These are phyloP conservation scores for Pandemis corylana DNA, from an alignment of 2,888 invertebrate species.

Conservation along the genomic window DNA sequence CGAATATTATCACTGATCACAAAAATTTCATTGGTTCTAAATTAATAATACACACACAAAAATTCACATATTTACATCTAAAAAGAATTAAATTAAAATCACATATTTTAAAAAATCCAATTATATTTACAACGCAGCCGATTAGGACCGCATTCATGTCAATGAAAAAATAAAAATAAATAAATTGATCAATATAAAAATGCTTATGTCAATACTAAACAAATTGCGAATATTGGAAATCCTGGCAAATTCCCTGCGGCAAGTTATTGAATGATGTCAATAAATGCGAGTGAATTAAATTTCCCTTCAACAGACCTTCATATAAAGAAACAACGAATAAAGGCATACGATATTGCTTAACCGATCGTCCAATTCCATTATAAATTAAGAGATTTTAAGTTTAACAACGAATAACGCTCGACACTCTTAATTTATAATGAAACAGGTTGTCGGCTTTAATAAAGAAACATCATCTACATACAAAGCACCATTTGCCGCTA, in stretches of 20 bases:
- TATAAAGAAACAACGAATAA: slow-evolving; percentile 50
- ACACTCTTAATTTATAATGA: slow-evolving; percentile 36
- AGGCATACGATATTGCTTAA: slow-evolving; percentile 64
- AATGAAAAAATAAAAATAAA: slow-evolving; percentile 41
- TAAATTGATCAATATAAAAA: slow-evolving; percentile 19
- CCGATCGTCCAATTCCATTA: slow-evolving; percentile 42
- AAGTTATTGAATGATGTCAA: slow-evolving; percentile 51
- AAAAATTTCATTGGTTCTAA: slow-evolving; percentile 70
- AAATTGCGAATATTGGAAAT: slow-evolving; percentile 40
- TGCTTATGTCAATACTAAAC: slow-evolving; percentile 35
- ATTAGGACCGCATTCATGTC: slow-evolving; percentile 35
- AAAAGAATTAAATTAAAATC: slow-evolving; percentile 71
- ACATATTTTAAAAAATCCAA: slow-evolving; percentile 63
- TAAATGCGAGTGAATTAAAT: slow-evolving; percentile 62
- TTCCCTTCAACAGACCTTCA: slow-evolving; percentile 53
- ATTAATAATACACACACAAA: slow-evolving; percentile 66
- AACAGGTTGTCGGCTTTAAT: slow-evolving; percentile 28
- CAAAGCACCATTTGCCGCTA: slow-evolving; percentile 77
- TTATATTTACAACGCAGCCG: slow-evolving; percentile 71
- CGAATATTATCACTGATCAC: slow-evolving; percentile 69
- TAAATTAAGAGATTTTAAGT: slow-evolving; percentile 24
- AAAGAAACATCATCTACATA: slow-evolving; percentile 58
- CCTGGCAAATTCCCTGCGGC: slow-evolving; percentile 19
- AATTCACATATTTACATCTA: slow-evolving; percentile 81
- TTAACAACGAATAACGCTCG: slow-evolving; percentile 20